These are phyloP conservation scores for Borostomias antarcticus DNA, from an alignment of 2,797 vertebrate genomes.

Conservation along the genomic window DNA sequence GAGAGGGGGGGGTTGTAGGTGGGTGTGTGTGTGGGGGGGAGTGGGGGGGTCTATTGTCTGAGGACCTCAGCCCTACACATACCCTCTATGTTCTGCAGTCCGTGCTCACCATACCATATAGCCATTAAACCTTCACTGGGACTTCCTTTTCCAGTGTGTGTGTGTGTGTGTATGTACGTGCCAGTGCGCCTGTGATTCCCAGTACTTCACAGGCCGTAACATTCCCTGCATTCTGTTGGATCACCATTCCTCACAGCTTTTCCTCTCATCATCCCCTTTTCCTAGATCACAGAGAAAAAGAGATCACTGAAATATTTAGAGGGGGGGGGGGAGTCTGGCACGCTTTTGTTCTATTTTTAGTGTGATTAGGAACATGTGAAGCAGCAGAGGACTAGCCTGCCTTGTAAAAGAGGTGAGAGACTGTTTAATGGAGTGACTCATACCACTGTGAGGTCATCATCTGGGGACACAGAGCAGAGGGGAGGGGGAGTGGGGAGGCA, in stretches of 20 bases:
- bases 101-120: not conserved
- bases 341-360: conserved; percentile 40
- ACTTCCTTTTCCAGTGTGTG: not conserved
- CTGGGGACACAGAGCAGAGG: conserved; percentile 4
- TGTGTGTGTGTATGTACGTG: not conserved
- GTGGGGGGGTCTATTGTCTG: conserved; percentile 47
- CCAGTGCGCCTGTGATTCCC: not conserved
- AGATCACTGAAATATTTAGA: conserved; percentile 27
- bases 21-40: not conserved
- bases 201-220: not conserved
- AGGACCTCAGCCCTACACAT: conserved; percentile 53
- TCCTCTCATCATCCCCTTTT: not conserved
- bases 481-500: not conserved
- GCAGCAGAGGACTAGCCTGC: conserved; percentile 20
- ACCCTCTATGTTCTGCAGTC: conserved; percentile 43
- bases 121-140: not conserved
- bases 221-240: conserved; percentile 3
- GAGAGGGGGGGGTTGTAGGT: conserved; percentile 17
- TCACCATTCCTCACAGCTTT: not conserved
- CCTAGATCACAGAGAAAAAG: conserved; percentile 7
- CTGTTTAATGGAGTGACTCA: conserved; percentile 48
- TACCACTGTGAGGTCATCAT: conserved; percentile 43
- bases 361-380: conserved; percentile 48
- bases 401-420: conserved; percentile 49
- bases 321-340: not conserved